Conservation (phyloP, 2,113 vertebrate genomes). For the Proteles cristata region DNA sequence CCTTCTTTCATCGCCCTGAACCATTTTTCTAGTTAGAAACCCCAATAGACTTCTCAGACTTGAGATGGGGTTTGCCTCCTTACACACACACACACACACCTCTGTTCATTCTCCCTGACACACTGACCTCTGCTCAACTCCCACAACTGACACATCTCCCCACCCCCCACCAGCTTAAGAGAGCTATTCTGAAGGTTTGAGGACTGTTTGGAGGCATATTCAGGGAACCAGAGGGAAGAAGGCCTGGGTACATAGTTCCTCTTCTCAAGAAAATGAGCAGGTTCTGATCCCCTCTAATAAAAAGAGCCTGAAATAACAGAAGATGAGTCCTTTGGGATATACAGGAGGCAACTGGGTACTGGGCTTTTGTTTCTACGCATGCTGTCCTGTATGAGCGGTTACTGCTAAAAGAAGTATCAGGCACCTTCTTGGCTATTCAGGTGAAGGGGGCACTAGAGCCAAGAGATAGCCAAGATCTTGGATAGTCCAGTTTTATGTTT, state of each 20-base stretch:
- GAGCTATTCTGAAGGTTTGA: background rate
- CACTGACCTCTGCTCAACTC: background rate
- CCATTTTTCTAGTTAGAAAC: background rate
- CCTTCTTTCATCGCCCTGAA: slow-evolving; percentile 8
- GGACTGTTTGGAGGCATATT: background rate
- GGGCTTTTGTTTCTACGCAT: background rate
- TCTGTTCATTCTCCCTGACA: background rate
- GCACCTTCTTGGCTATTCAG: background rate
- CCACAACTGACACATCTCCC: background rate
- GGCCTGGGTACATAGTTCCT: background rate
- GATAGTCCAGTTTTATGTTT: background rate
- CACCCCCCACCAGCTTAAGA: background rate
- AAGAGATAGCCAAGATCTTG: background rate
- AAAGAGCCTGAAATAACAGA: background rate
- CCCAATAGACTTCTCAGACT: background rate
- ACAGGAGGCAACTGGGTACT: background rate
- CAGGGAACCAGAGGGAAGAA: background rate
- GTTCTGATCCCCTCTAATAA: background rate
- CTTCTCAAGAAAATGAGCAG: background rate
- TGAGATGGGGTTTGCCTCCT: background rate
- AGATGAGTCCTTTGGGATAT: background rate
- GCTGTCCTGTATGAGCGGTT: background rate
- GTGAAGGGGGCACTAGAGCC: background rate
- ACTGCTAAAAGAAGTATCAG: background rate
- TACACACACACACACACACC: too few relatives aligned